Conservation (phyloP, 2,888 invertebrate genomes). For the Spodoptera exigua region DNA sequence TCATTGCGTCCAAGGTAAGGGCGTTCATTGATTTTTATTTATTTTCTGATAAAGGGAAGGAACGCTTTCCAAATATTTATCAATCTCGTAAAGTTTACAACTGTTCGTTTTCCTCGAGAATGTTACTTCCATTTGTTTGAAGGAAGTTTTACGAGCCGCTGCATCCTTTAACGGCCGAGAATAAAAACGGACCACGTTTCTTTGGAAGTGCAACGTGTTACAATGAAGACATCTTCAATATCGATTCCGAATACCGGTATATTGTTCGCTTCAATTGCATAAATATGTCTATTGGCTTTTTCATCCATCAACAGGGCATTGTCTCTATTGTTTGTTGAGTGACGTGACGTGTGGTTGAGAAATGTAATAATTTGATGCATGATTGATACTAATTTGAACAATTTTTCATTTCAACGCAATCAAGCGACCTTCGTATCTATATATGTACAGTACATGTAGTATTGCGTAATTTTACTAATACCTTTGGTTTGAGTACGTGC, state of each 20-base stretch:
- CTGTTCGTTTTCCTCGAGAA: conserved; percentile 10
- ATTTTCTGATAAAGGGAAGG: conserved; percentile 45
- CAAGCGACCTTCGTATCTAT: conserved; percentile 59
- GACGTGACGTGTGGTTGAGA: conserved; percentile 59
- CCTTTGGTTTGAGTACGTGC: conserved; percentile 13
- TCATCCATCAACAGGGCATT: conserved; percentile 36
- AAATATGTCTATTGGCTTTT: conserved; percentile 49
- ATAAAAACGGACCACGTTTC: conserved; percentile 53
- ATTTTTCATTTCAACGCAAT: conserved; percentile 70
- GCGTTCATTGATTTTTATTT: conserved; percentile 55
- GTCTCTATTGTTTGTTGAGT: conserved; percentile 53
- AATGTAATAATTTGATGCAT: conserved; percentile 62
- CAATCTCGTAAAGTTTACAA: conserved; percentile 8
- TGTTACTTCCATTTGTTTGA: conserved; percentile 32
- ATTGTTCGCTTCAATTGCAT: conserved; percentile 56
- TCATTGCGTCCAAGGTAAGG: conserved; percentile 67
- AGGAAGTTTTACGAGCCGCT: conserved; percentile 48
- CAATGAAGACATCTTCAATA: conserved; percentile 53
- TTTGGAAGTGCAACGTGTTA: conserved; percentile 42
- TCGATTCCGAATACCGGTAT: conserved; percentile 53
- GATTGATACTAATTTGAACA: conserved; percentile 67
- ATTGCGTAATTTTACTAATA: conserved; percentile 43
- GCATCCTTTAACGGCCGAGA: conserved; percentile 39
- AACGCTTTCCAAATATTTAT: conserved; percentile 45
- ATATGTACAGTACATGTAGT: conserved; percentile 27